Conservation (phyloP, 2,888 invertebrate species). For the Noctuana brunneofusca region DNA sequence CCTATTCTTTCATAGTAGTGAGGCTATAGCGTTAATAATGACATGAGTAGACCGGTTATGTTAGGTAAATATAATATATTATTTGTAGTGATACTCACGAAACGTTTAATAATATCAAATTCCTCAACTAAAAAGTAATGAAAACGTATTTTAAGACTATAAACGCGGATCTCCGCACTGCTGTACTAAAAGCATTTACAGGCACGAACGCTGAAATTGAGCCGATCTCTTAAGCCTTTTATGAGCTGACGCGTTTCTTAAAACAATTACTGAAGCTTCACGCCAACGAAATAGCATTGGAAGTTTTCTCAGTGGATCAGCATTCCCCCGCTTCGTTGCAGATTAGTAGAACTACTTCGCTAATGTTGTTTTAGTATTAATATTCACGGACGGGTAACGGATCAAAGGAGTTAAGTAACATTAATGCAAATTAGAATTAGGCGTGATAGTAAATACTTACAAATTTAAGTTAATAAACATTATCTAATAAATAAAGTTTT, state of each 20-base stretch:
- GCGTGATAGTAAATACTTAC: background rate
- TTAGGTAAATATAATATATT: no score
- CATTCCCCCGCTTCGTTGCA: background rate
- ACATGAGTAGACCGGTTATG: no score
- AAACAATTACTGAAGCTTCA: constrained; percentile 53
- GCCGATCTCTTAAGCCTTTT: constrained; percentile 44
- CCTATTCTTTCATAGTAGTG: no score
- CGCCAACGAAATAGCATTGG: constrained; percentile 44
- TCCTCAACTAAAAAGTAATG: background rate
- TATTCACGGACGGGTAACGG: background rate
- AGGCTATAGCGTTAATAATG: no score
- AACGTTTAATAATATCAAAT: no score
- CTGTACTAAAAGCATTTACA: constrained; percentile 34
- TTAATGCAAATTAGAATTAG: background rate
- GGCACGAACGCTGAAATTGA: constrained; percentile 40
- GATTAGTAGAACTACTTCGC: constrained; percentile 8
- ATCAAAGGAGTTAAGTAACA: background rate
- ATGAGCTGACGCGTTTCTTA: constrained; percentile 50
- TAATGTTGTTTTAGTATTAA: constrained; percentile 8
- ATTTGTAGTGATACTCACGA: no score
- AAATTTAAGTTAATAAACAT: background rate
- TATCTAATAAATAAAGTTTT: background rate
- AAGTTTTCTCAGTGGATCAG: constrained; percentile 53
- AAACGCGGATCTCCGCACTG: background rate
- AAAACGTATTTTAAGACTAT: constrained; percentile 48